Conservation (phyloP, 2,797 vertebrate species). For the Cheracebus regulus region DNA sequence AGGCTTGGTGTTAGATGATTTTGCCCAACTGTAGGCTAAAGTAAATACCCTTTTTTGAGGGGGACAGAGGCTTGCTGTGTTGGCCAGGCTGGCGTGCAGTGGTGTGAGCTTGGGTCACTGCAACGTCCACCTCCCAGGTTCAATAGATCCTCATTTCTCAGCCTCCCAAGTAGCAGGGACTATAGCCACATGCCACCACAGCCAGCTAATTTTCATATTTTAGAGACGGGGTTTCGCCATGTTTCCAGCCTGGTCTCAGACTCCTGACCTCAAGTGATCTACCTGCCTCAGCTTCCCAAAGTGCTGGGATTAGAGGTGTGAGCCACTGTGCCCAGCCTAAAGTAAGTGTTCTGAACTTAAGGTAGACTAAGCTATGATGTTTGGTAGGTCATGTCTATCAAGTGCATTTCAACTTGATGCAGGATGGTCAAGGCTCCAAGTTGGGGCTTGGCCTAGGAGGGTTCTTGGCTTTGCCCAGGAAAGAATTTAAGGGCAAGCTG, state of each 20-base stretch:
- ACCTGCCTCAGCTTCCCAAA: background rate
- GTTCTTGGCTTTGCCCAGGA: too few species aligned
- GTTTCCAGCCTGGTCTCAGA: too few species aligned
- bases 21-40: background rate
- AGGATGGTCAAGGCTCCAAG: too few species aligned
- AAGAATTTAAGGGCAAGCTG: background rate
- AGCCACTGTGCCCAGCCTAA: background rate
- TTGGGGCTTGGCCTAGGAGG: too few species aligned
- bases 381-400: background rate
- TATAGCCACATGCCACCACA: fast-evolving
- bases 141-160: background rate
- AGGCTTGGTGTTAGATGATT: background rate
- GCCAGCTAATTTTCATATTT: too few species aligned
- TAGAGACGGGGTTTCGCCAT: too few species aligned
- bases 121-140: background rate
- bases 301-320: background rate
- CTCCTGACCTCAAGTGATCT: background rate
- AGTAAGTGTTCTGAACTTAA: background rate
- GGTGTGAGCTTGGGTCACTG: background rate
- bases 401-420: background rate
- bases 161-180: background rate
- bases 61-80: background rate
- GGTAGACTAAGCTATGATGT: background rate
- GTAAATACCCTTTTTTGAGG: background rate
- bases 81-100: background rate